Base-by-base conservation (phyloP, 2,797 vertebrate genomes). In the Pipistrellus kuhlii region DNA sequence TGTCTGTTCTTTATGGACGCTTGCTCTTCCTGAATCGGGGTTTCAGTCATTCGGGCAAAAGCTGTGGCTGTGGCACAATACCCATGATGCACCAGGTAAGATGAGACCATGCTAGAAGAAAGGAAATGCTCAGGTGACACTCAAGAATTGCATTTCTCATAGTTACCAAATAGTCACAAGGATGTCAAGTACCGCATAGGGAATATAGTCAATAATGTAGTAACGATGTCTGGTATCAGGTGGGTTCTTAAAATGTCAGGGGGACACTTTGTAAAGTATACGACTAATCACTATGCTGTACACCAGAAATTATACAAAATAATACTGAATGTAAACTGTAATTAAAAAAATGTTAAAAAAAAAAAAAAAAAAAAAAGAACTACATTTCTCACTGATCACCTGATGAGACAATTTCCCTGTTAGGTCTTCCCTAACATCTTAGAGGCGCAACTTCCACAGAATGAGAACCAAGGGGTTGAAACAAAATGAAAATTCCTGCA, bases 1-100 rank as follows among this genome's bases (percentile, higher is more conserved):
- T 99, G 99, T 98, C 99, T 99, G 96, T 99, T 99, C 98, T 99
- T 99, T 99, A 99, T 99, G 96, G 99, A 99, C 88, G 98, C 98
- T 98, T 99, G 99, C 97, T 99, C 99, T 98, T 99, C 99, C 97
- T 99, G 99, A 98, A 99, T 99, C 95, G 99, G 98, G 94, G 99
- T 99, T 97, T 99, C 99, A 94, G 99, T 99, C 97, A 99, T 99
- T 98, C 99, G 99, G 97, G 99, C 99, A 93, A 99, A 99, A 96
- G 99, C 99, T 77, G 99, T 99, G 48, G 99, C 99, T 21, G 99
- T 99, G 94, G 99, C 99, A 97, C 99, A 99, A 98, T 99, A 99
- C 95, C 99, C 99, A 98, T 99, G 99, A 98, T 99, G 99, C 98
- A 99, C 99, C 98, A 99, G 98, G 96, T 99, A 99, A 30, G 99